Evolutionary conservation across 2,888 invertebrate genomes (phyloP).

Genomic region (Hirudinaria manillensis): DNA sequence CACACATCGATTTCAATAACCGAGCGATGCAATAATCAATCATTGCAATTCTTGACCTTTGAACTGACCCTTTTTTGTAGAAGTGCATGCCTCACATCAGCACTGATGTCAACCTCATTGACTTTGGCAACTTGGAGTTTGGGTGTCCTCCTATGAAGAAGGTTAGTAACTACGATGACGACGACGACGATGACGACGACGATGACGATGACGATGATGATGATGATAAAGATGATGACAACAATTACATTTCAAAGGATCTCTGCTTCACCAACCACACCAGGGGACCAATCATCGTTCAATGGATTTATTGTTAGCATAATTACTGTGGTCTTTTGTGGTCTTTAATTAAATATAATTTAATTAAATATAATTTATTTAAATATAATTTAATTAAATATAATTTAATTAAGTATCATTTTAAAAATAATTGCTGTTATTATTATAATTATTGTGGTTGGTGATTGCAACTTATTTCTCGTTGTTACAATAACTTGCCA

Average conservation of each 20-base stretch:
- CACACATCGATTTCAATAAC: too few relatives aligned
- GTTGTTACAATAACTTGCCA: too few relatives aligned
- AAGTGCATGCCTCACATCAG: conserved; percentile 50
- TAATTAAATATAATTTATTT: too few relatives aligned
- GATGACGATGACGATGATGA: background rate
- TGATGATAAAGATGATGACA: background rate
- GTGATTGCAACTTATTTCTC: too few relatives aligned
- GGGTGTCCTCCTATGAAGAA: background rate
- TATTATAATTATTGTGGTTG: too few relatives aligned
- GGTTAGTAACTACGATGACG: background rate
- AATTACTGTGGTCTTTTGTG: background rate
- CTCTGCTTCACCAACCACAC: conserved; percentile 51
- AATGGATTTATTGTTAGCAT: conserved; percentile 49
- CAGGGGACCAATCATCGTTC: conserved; percentile 50
- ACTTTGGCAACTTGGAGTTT: conserved; percentile 46
- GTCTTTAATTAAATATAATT: too few relatives aligned
- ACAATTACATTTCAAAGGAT: conserved; percentile 36
- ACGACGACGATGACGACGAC: background rate
- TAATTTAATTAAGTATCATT: too few relatives aligned
- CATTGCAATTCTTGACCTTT: too few relatives aligned
- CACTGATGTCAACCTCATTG: conserved; percentile 45
- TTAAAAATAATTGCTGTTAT: too few relatives aligned
- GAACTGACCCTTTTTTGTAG: conserved; percentile 31
- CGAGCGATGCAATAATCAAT: too few relatives aligned
- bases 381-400: too few relatives aligned